phyloP scores from a whole-genome alignment of 2,797 vertebrate genomes.

The Schizothorax lantsangensis region DNA sequence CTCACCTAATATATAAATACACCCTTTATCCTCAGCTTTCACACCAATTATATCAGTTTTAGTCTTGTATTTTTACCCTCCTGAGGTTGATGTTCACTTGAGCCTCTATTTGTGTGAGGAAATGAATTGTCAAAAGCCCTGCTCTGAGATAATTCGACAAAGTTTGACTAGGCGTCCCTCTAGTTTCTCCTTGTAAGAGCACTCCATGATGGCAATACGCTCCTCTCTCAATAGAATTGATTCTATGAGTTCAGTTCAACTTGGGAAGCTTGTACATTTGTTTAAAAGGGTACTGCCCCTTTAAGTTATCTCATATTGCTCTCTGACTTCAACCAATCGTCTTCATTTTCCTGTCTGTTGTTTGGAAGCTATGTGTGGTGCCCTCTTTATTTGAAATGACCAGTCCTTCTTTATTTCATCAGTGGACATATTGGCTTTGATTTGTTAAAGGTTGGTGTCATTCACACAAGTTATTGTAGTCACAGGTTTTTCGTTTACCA shows the following conservation, averaged over 20 bases:
- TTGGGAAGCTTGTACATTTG: conserved; percentile 43
- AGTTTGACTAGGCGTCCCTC: conserved; percentile 56
- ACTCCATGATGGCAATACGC: conserved; percentile 72
- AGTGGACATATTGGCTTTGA: conserved; percentile 50
- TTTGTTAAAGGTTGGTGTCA: conserved; percentile 39
- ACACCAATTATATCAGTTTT: conserved; percentile 19
- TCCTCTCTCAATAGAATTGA: conserved; percentile 56
- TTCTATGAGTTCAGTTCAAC: conserved; percentile 44
- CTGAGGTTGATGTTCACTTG: conserved; percentile 4
- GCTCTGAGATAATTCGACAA: conserved; percentile 61
- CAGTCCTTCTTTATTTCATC: conserved; percentile 16
- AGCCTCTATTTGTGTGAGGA: conserved; percentile 16
- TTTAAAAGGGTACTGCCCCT: conserved; percentile 75
- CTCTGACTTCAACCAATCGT: conserved; percentile 58
- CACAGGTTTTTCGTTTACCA: conserved; percentile 16
- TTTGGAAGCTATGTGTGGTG: conserved; percentile 42
- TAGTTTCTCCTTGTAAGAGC: conserved; percentile 73
- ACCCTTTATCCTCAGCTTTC: conserved; percentile 25
- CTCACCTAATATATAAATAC: conserved; percentile 40
- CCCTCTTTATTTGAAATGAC: conserved; percentile 79
- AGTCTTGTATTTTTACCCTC: conserved; percentile 20
- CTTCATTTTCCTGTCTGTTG: conserved; percentile 30
- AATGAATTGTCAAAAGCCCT: neutral
- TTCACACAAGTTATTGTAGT: conserved; percentile 41
- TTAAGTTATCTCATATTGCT: conserved; percentile 69